phyloP scores from a whole-genome alignment of 2,113 vertebrate genomes.

The Platysteira castanea region DNA sequence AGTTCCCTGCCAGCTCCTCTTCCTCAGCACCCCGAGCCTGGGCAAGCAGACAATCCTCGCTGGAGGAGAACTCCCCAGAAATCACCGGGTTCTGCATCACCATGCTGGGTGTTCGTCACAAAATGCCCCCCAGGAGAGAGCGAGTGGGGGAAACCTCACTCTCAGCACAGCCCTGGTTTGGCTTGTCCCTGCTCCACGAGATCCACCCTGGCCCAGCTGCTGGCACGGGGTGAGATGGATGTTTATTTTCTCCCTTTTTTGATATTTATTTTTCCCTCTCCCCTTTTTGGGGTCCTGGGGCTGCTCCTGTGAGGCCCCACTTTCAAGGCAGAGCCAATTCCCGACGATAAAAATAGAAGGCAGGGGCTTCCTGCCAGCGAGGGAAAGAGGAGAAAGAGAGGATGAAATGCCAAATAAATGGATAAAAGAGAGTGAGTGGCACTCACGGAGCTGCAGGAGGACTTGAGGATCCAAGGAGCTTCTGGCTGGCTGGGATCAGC shows the following conservation, averaged over 20 bases:
- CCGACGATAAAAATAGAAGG: not conserved
- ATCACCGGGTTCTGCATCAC: conserved; percentile 7
- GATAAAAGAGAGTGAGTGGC: not conserved
- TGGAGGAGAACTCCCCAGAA: conserved; percentile 41
- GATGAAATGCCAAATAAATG: not conserved
- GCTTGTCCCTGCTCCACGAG: not conserved
- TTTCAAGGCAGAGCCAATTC: not conserved
- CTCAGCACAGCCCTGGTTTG: not conserved
- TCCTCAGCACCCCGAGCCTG: not conserved
- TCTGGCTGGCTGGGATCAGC: not conserved
- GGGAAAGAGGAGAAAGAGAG: not conserved
- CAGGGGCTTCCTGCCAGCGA: not conserved
- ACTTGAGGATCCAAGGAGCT: not conserved
- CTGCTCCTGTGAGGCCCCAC: not conserved
- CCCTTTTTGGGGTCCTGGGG: not conserved
- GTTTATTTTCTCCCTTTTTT: not conserved
- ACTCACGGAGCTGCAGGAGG: not conserved
- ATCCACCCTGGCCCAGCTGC: conserved; percentile 11
- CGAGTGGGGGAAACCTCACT: not conserved
- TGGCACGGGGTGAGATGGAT: not conserved
- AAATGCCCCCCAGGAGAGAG: not conserved
- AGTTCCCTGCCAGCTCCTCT: conserved; percentile 60
- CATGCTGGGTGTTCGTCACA: conserved; percentile 18
- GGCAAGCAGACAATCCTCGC: conserved; percentile 12
- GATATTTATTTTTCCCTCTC: not conserved